Percentiles rank a stretch among this genome's conserved stretches.
phyloP scores from a whole-genome alignment of 2,888 invertebrate genomes.

The Tupiocoris notatus region DNA sequence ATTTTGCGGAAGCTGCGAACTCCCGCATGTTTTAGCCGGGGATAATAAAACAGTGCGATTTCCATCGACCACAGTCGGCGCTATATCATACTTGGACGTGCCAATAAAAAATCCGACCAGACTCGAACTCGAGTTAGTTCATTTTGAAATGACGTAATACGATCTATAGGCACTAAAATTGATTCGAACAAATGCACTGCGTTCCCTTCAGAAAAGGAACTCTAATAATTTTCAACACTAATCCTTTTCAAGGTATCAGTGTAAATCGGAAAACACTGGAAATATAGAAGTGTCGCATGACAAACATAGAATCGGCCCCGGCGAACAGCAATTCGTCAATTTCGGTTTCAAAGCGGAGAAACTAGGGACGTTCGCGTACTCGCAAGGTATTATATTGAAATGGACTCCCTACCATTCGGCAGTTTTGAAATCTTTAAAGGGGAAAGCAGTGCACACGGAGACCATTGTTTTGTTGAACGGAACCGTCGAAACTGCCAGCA shows the following conservation, averaged over 20 bases:
- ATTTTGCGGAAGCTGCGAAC: slow-evolving; percentile 22
- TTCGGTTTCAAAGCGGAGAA: not conserved
- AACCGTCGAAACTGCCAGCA: not conserved
- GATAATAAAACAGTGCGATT: not conserved
- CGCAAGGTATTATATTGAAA: not conserved
- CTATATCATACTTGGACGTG: not conserved
- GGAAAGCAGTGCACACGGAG: not conserved
- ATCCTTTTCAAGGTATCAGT: not conserved
- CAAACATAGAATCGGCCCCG: slow-evolving; percentile 7
- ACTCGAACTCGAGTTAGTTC: slow-evolving; percentile 24
- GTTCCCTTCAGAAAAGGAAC: no score
- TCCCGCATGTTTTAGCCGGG: slow-evolving; percentile 2
- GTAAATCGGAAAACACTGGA: not conserved
- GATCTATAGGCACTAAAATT: no score
- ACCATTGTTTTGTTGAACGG: slow-evolving; percentile 8
- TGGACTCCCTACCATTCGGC: slow-evolving; percentile 10
- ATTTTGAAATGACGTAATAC: not conserved
- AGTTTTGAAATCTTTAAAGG: not conserved
- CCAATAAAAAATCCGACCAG: slow-evolving; percentile 28
- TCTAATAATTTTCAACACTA: no score
- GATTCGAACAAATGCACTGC: no score
- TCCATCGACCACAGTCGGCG: not conserved
- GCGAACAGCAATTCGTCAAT: not conserved
- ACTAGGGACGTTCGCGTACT: not conserved
- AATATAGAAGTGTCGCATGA: not conserved